phyloP scores from a whole-genome alignment of 2,888 invertebrate genomes.

The Creontiades dilutus region DNA sequence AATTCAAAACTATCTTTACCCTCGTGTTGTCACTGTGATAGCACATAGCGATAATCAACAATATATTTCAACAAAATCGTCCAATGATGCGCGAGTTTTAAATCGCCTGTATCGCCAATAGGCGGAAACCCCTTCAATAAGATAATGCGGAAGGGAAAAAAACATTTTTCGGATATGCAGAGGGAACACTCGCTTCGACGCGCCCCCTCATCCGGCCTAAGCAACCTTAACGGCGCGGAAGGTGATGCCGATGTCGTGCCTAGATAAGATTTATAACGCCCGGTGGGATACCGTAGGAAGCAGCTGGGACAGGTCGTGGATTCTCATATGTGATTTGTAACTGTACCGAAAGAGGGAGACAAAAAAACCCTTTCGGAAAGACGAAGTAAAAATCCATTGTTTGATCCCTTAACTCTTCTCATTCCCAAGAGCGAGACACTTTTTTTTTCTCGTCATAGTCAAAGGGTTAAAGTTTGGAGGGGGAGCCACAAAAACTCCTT shows the following conservation, averaged over 20 bases:
- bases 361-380: slow-evolving; percentile 10
- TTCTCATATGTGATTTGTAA: slow-evolving; percentile 40
- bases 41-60: neutral
- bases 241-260: slow-evolving; percentile 4
- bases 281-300: slow-evolving; percentile 9
- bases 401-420: slow-evolving; percentile 29
- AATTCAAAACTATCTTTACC: neutral
- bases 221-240: slow-evolving; percentile 48
- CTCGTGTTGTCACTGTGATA: neutral
- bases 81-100: neutral
- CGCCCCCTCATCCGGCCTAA: slow-evolving; percentile 29
- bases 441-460: neutral
- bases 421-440: neutral
- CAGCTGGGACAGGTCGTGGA: slow-evolving; percentile 6
- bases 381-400: slow-evolving; percentile 27
- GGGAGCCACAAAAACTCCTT: neutral
- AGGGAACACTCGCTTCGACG: neutral
- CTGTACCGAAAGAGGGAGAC: neutral
- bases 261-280: slow-evolving; percentile 47
- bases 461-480: slow-evolving; percentile 29
- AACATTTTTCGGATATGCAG: slow-evolving; percentile 8
- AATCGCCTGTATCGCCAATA: slow-evolving; percentile 3
- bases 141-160: neutral
- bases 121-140: neutral
- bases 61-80: neutral